Conservation (phyloP, 2,888 invertebrate genomes). For the Drosophila peninsularis region DNA sequence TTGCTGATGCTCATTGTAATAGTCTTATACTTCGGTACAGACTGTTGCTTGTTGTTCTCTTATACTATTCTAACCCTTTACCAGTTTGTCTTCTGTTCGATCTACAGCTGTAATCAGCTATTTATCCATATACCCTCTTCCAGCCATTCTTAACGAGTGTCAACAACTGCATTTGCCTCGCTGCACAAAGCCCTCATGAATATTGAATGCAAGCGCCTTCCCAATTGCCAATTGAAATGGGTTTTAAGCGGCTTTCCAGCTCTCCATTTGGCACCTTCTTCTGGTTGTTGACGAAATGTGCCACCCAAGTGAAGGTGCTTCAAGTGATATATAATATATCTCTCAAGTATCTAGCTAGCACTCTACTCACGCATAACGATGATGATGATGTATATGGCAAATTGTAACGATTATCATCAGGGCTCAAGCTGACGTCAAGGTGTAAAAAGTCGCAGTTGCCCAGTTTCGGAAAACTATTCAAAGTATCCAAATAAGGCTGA, state of each 20-base stretch:
- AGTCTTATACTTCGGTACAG: too few species aligned
- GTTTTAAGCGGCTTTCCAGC: not conserved
- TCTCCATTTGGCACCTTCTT: not conserved
- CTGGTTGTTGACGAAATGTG: conserved; percentile 7
- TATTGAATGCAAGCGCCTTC: not conserved
- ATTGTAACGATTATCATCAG: conserved; percentile 22
- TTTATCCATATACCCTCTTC: not conserved
- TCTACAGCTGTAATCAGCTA: too few species aligned
- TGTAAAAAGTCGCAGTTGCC: conserved; percentile 20
- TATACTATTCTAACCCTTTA: not conserved
- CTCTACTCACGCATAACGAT: conserved; percentile 23
- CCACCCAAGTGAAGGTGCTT: conserved; percentile 12
- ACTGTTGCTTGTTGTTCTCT: not conserved
- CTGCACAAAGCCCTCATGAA: not conserved
- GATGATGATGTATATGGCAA: conserved; percentile 6
- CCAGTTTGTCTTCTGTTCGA: not conserved
- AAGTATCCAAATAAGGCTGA: conserved; percentile 4
- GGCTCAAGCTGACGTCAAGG: conserved; percentile 33
- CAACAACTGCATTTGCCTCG: not conserved
- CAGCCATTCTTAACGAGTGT: not conserved
- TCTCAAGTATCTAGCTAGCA: conserved; percentile 14
- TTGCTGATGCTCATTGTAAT: not conserved
- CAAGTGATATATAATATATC: conserved; percentile 2
- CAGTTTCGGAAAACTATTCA: conserved; percentile 19
- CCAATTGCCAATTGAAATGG: conserved; percentile 8